These are phyloP conservation scores for Eupristina koningsbergeri DNA, from an alignment of 1,140 invertebrate species.

Conservation along the genomic window DNA sequence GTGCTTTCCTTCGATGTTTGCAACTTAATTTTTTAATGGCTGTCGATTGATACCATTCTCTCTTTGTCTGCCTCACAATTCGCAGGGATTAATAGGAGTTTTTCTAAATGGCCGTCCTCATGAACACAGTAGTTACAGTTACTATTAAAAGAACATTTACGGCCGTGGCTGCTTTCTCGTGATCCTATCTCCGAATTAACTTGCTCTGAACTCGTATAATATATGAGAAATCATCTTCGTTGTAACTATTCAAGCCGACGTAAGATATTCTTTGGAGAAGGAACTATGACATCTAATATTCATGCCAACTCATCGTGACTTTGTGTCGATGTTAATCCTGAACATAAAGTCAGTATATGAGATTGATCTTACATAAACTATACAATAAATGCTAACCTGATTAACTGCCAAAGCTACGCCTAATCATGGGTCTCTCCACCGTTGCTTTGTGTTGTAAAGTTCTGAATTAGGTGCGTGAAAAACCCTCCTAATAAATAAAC, in stretches of 20 bases:
- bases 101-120: background rate
- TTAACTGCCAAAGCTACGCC: background rate
- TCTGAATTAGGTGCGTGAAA: background rate
- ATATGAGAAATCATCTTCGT: background rate
- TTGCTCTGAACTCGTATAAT: too few species aligned
- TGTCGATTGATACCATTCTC: too few species aligned
- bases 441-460: background rate
- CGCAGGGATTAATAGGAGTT: background rate
- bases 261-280: background rate
- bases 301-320: conserved; percentile 3
- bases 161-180: too few species aligned
- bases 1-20: too few species aligned
- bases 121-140: background rate
- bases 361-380: background rate
- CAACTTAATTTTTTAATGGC: too few species aligned
- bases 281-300: conserved; percentile 15
- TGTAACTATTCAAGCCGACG: background rate
- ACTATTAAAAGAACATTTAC: background rate
- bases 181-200: background rate
- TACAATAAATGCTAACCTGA: background rate
- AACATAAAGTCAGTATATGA: conserved; percentile 3
- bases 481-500: background rate
- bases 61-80: too few species aligned
- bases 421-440: background rate
- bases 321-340: background rate